Percentiles rank a stretch among this genome's conserved stretches.
Evolutionary conservation across 2,888 invertebrate genomes (phyloP).

Genomic region (Listrodromus nycthemerus): DNA sequence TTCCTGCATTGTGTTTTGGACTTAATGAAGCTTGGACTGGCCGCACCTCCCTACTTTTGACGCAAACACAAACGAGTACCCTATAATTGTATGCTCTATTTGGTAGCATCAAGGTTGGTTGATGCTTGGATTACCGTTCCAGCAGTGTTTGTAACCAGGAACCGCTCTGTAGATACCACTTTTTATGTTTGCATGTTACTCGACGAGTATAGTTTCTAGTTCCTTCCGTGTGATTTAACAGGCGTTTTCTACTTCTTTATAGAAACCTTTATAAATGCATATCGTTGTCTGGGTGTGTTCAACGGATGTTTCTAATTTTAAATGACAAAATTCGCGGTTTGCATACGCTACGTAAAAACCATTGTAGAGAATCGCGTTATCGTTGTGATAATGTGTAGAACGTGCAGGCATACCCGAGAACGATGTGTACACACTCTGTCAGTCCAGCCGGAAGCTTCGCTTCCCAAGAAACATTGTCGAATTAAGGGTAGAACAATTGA

Average conservation of each 20-base stretch:
- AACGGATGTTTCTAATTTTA: neutral
- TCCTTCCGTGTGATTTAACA: constrained; percentile 44
- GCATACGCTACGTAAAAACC: neutral
- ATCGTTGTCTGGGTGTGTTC: neutral
- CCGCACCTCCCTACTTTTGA: constrained; percentile 10
- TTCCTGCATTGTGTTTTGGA: constrained; percentile 23
- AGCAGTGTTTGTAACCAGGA: constrained; percentile 16
- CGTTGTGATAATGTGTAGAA: no score
- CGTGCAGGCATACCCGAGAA: neutral
- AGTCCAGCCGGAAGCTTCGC: neutral
- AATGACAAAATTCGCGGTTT: neutral
- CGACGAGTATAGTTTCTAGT: constrained; percentile 6
- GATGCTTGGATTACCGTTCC: constrained; percentile 13
- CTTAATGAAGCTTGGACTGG: neutral
- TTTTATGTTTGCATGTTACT: constrained; percentile 10
- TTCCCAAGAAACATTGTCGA: constrained; percentile 44
- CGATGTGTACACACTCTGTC: neutral
- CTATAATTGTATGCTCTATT: constrained; percentile 38
- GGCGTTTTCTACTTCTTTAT: constrained; percentile 9
- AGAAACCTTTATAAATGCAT: neutral
- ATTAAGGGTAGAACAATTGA: constrained; percentile 50
- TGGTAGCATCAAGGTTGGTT: constrained; percentile 52
- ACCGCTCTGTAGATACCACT: constrained; percentile 12
- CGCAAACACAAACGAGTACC: constrained; percentile 10
- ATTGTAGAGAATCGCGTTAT: neutral